phyloP scores from a whole-genome alignment of 2,888 invertebrate genomes.

The Leptinotarsa juncta region DNA sequence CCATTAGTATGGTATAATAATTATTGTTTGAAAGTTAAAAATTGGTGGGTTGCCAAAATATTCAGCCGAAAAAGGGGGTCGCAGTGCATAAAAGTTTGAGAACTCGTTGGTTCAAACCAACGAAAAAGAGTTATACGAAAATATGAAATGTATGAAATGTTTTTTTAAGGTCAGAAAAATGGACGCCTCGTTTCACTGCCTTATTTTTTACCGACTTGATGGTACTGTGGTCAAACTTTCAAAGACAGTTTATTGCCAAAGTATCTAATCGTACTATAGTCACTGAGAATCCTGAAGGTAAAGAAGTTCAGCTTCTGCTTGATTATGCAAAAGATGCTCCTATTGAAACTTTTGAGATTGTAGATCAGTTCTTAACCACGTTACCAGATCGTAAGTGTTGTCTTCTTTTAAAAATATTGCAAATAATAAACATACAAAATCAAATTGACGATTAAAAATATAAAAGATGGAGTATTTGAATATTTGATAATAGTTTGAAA shows the following conservation, averaged over 20 bases:
- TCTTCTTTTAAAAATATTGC: neutral
- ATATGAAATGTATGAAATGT: neutral
- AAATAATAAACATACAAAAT: slow-evolving; percentile 1
- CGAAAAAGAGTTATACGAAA: no score
- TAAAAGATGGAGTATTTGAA: no score
- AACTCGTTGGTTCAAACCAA: no score
- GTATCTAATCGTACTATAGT: slow-evolving; percentile 72
- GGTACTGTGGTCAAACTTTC: slow-evolving; percentile 71
- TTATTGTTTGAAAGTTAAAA: no score
- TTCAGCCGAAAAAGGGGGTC: no score
- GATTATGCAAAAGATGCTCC: slow-evolving; percentile 67
- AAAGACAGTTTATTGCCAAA: slow-evolving; percentile 67
- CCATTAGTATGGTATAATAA: no score
- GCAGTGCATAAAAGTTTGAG: no score
- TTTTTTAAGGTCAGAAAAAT: slow-evolving; percentile 69
- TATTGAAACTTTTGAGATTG: slow-evolving; percentile 58
- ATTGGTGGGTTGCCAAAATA: no score
- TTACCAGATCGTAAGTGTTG: slow-evolving; percentile 64
- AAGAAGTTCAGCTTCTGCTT: slow-evolving; percentile 71
- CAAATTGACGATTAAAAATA: no score
- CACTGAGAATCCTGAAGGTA: slow-evolving; percentile 79
- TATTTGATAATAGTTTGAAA: no score
- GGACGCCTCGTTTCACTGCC: slow-evolving; percentile 77
- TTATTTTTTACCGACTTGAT: slow-evolving; percentile 79
- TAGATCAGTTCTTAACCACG: slow-evolving; percentile 56